phyloP scores from a whole-genome alignment of 1,140 invertebrate genomes.

The Drosophila asahinai region DNA sequence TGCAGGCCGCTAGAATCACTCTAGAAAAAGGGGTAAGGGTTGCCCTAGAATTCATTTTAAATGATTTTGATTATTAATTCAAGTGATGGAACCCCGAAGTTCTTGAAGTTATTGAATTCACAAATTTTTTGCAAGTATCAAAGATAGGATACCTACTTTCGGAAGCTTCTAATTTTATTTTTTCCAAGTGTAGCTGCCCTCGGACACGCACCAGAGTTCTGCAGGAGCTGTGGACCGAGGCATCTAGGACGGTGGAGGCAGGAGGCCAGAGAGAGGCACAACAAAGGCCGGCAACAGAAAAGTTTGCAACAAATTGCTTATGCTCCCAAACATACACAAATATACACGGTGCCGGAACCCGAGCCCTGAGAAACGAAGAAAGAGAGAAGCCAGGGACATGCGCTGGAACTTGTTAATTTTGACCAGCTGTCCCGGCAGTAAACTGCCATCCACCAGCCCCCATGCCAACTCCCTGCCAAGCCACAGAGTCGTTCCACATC shows the following conservation, averaged over 20 bases:
- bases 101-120: too few species aligned
- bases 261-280: slow-evolving; percentile 18
- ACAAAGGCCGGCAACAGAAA: slow-evolving; percentile 68
- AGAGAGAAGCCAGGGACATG: slow-evolving; percentile 39
- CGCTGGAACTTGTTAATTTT: slow-evolving; percentile 81
- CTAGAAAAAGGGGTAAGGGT: neutral
- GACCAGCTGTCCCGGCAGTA: slow-evolving; percentile 76
- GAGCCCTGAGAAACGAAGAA: slow-evolving; percentile 1
- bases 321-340: slow-evolving; percentile 67
- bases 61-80: too few species aligned
- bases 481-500: neutral
- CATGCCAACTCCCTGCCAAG: neutral
- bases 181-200: slow-evolving; percentile 13
- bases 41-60: too few species aligned
- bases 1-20: slow-evolving; percentile 2
- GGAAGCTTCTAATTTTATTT: neutral
- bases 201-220: slow-evolving; percentile 55
- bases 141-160: too few species aligned
- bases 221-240: slow-evolving; percentile 1
- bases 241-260: neutral
- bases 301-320: slow-evolving; percentile 81
- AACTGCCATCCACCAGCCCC: slow-evolving; percentile 44
- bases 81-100: too few species aligned
- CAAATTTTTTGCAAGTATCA: too few species aligned
- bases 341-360: slow-evolving; percentile 4